phyloP scores from a whole-genome alignment of 1,140 invertebrate species.

The Drosophila lacertosa region DNA sequence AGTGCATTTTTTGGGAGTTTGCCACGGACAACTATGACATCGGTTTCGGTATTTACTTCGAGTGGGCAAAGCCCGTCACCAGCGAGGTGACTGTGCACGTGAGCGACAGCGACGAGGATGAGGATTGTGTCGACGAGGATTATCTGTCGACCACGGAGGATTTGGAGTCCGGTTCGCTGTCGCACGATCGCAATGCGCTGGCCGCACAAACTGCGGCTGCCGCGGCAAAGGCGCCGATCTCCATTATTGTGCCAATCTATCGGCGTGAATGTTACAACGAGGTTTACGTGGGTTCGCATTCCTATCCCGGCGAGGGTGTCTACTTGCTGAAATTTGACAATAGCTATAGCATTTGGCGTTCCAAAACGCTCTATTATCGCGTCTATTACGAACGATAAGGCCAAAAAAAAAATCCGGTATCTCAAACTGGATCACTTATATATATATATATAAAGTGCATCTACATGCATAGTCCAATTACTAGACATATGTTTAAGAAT shows the following conservation, averaged over 20 bases:
- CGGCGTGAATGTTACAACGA: constrained; percentile 97
- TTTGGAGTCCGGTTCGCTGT: constrained; percentile 78
- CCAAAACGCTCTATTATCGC: constrained; percentile 99
- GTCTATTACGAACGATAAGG: constrained; percentile 95
- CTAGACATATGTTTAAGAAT: constrained; percentile 3
- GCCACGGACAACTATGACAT: constrained; percentile 99
- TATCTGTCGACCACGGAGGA: constrained; percentile 82
- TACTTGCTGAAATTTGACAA: constrained; percentile 99
- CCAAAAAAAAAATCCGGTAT: constrained; percentile 36
- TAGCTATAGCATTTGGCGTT: constrained; percentile 99
- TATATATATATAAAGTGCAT: not conserved
- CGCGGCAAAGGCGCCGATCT: constrained; percentile 86
- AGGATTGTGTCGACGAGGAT: constrained; percentile 86
- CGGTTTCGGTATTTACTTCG: constrained; percentile 99
- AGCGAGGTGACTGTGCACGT: constrained; percentile 95
- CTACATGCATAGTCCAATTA: constrained; percentile 6
- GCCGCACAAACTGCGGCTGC: constrained; percentile 37
- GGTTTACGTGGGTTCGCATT: constrained; percentile 98
- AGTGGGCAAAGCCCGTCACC: constrained; percentile 95
- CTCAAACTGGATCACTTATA: constrained; percentile 1
- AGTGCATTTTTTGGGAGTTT: constrained; percentile 99
- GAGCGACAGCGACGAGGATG: constrained; percentile 93
- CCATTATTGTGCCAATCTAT: constrained; percentile 95
- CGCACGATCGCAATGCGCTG: constrained; percentile 71
- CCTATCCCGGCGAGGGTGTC: constrained; percentile 98